Evolutionary conservation across 1,140 invertebrate genomes (phyloP).

Genomic region (Armadillidium nasatum): DNA sequence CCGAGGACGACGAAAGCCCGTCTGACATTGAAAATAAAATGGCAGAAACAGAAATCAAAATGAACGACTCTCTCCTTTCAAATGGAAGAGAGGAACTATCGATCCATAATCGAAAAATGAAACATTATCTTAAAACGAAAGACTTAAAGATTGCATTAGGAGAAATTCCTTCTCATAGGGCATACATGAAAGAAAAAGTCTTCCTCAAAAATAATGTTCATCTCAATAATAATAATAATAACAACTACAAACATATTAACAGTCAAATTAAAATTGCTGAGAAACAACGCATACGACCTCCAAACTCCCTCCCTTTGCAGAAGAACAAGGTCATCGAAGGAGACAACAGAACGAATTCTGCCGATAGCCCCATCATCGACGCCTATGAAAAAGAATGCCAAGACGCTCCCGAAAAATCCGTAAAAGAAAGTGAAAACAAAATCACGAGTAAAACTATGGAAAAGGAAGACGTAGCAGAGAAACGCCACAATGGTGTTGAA

Average conservation of each 20-base stretch:
- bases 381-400: conserved; percentile 43
- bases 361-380: conserved; percentile 39
- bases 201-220: conserved; percentile 19
- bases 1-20: conserved; percentile 49
- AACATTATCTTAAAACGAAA: conserved; percentile 38
- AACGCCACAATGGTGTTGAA: conserved; percentile 47
- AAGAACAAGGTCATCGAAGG: conserved; percentile 14
- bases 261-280: neutral
- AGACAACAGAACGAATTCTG: conserved; percentile 26
- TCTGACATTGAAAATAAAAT: conserved; percentile 39
- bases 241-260: conserved; percentile 24
- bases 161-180: neutral
- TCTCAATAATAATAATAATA: conserved; percentile 19
- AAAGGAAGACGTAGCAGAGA: conserved; percentile 17
- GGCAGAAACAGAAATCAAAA: conserved; percentile 43
- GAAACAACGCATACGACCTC: neutral
- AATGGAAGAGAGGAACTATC: conserved; percentile 46
- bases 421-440: conserved; percentile 49
- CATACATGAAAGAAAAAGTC: neutral
- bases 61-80: conserved; percentile 49
- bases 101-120: conserved; percentile 32
- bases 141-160: conserved; percentile 27
- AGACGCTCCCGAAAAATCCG: conserved; percentile 47
- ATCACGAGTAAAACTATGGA: conserved; percentile 19
- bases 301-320: conserved; percentile 21